Base-by-base conservation (phyloP, 2,113 vertebrate species). In the Halcyon malimbica region DNA sequence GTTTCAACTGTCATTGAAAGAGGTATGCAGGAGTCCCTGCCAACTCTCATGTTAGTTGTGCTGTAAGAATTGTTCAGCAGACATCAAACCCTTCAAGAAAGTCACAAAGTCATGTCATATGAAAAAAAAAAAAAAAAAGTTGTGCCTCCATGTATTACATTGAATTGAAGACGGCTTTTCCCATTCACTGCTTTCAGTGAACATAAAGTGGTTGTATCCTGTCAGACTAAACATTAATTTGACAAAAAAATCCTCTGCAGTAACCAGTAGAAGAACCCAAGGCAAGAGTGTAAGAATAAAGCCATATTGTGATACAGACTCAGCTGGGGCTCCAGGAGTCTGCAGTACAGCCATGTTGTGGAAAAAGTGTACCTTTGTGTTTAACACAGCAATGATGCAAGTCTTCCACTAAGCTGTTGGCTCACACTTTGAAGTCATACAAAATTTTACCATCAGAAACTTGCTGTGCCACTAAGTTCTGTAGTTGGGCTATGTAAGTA, bases 141-240 rank as follows among this genome's bases (percentile, higher is more conserved):
- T 81, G 8, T 65, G 10, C 28, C 6, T 77, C 31, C 21, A 17
- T 46, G 28, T 60, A 48, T 89, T 86, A 4, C 48, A 10, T 13
- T 64, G 16, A 71, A 83, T 20, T 75, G 37, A 86, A 73, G 76
- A 69, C 6, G 57, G 11, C 28, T 57, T 78, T 41, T 93, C 19
- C 67, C 37, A 24, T 69, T 89, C 28, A 33, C 16, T 65, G 4
- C 8, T 82, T 93, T 84, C 18, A 85, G 14, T 54, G 37, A 82
- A 53, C 0, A 0, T 23, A 21, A 73, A 50, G 28, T 87, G 15
- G 12, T 78, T 56, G 26, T 63, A 24, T 51, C n/a, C 16, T 28
- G 26, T 42, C 44, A 62, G 31, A 79, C 29, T 39, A 51, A 56
- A 29, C 1, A 1, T 42, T 88, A 6, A 6, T 42, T 63, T 78